Percentiles rank a stretch among this genome's conserved stretches.
Conservation (phyloP, 2,888 invertebrate species). For the Cephus pygmeus region DNA sequence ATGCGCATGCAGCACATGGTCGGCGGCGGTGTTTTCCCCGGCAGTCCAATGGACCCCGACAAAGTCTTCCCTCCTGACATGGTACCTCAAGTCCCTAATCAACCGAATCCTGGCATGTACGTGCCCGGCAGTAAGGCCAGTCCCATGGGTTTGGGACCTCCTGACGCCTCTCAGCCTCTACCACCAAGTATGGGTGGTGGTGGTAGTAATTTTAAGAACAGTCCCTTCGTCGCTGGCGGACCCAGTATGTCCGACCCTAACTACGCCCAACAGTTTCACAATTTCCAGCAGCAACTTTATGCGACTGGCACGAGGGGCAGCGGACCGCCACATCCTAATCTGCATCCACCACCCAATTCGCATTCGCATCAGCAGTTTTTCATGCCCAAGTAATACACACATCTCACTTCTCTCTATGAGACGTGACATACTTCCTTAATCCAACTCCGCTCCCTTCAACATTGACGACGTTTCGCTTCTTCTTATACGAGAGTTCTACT, state of each 20-base stretch:
- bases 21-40: conserved; percentile 62
- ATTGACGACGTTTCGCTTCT: background rate
- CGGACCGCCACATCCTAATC: conserved; percentile 65
- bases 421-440: background rate
- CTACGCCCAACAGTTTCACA: conserved; percentile 95
- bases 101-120: conserved; percentile 71
- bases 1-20: conserved; percentile 65
- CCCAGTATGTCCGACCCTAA: conserved; percentile 90
- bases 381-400: conserved; percentile 62
- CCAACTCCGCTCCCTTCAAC: background rate
- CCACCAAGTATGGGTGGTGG: conserved; percentile 84
- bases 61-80: conserved; percentile 63
- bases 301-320: conserved; percentile 82
- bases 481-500: background rate
- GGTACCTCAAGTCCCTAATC: conserved; percentile 56
- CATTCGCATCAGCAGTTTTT: conserved; percentile 66
- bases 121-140: conserved; percentile 70
- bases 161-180: conserved; percentile 78
- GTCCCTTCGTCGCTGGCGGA: conserved; percentile 82
- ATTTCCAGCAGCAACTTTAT: conserved; percentile 94
- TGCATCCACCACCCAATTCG: conserved; percentile 63
- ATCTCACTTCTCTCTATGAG: background rate
- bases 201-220: conserved; percentile 76
- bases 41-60: conserved; percentile 62
- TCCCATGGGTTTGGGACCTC: conserved; percentile 69